phyloP scores from a whole-genome alignment of 2,797 vertebrate species.

The Pelochelys cantorii region DNA sequence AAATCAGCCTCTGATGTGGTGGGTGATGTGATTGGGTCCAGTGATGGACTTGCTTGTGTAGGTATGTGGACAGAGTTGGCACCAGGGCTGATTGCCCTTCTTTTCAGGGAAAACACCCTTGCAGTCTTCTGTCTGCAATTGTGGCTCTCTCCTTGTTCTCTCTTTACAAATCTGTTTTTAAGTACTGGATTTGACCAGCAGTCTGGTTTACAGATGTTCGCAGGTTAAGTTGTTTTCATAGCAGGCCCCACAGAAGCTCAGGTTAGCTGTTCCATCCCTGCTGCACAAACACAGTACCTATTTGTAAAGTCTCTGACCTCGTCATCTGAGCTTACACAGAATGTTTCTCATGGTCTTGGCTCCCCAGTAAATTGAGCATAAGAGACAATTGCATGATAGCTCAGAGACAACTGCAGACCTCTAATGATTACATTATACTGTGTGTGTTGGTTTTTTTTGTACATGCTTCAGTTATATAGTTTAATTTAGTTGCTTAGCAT shows the following conservation, averaged over 20 bases:
- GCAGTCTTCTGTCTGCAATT: not conserved
- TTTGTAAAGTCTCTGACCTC: no score
- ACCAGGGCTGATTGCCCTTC: no score
- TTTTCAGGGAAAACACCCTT: no score
- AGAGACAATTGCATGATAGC: rapidly evolving
- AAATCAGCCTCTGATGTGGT: no score
- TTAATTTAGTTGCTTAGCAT: not conserved
- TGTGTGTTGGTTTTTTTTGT: not conserved
- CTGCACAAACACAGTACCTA: not conserved
- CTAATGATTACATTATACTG: not conserved
- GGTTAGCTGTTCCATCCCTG: not conserved
- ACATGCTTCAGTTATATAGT: not conserved
- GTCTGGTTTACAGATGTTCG: not conserved
- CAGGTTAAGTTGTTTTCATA: not conserved
- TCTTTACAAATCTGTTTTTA: not conserved
- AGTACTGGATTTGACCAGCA: not conserved
- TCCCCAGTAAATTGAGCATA: rapidly evolving
- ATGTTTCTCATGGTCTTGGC: not conserved
- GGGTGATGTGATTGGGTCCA: no score
- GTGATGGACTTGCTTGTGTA: no score
- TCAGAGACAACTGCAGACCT: not conserved
- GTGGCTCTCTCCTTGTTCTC: not conserved
- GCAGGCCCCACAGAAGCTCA: rapidly evolving
- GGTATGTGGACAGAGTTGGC: no score
- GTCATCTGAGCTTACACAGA: not conserved